phyloP scores from a whole-genome alignment of 64 coral and sea anemone genomes.

The Pocillopora damicornis region DNA sequence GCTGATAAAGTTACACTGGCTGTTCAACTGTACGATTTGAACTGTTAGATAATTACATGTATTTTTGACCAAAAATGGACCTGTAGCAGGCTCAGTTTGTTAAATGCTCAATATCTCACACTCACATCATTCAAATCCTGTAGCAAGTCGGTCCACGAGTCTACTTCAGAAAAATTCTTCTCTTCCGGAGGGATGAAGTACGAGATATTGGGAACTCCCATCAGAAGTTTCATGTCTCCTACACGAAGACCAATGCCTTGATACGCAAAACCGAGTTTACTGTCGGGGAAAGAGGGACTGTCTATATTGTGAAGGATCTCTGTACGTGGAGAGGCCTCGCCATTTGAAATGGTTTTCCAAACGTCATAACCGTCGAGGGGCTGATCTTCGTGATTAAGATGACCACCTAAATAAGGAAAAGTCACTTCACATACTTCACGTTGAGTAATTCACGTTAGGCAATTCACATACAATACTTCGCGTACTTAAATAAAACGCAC shows the following conservation, averaged over 20 bases:
- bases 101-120: not conserved
- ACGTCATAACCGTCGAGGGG: slow-evolving; percentile 68
- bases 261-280: slow-evolving; percentile 34
- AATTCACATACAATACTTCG: too few relatives aligned
- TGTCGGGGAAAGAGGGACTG: not conserved
- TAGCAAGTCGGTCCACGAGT: not conserved
- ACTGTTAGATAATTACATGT: too few relatives aligned
- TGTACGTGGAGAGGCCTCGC: slow-evolving; percentile 53
- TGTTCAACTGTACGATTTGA: too few relatives aligned
- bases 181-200: slow-evolving; percentile 69
- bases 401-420: slow-evolving; percentile 23
- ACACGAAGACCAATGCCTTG: slow-evolving; percentile 50
- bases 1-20: too few relatives aligned
- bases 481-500: too few relatives aligned
- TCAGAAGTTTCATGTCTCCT: slow-evolving; percentile 63
- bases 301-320: slow-evolving; percentile 90
- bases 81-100: too few relatives aligned
- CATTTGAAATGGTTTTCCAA: slow-evolving; percentile 70
- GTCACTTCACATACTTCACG: not conserved
- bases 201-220: slow-evolving; percentile 61
- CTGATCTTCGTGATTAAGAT: not conserved
- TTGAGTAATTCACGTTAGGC: too few relatives aligned
- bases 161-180: not conserved
- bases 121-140: slow-evolving; percentile 15
- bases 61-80: too few relatives aligned